phyloP scores from a whole-genome alignment of 2,797 vertebrate species.

The Poeciliopsis gracilis region DNA sequence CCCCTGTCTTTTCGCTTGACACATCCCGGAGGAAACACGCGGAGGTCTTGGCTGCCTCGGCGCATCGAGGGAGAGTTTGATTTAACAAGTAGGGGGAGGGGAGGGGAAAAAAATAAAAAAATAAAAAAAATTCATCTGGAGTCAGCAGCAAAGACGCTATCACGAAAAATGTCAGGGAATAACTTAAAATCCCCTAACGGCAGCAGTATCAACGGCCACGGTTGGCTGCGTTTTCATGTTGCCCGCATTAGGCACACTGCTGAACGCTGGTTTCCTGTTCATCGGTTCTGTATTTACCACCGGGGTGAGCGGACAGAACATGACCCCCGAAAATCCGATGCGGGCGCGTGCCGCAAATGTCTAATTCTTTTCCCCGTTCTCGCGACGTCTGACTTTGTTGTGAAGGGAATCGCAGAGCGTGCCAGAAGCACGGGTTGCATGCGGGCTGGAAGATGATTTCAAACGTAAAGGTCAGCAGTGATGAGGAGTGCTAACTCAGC shows the following conservation, averaged over 20 bases:
- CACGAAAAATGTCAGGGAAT: constrained; percentile 65
- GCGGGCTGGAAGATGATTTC: constrained; percentile 26
- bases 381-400: background rate
- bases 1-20: constrained; percentile 69
- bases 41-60: constrained; percentile 59
- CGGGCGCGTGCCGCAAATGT: constrained; percentile 21
- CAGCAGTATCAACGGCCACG: constrained; percentile 59
- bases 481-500: constrained; percentile 12
- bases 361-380: constrained; percentile 23
- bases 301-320: constrained; percentile 26
- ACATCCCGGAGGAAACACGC: constrained; percentile 72
- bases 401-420: constrained; percentile 22
- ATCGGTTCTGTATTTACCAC: constrained; percentile 39
- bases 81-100: constrained; percentile 50
- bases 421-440: constrained; percentile 6
- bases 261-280: constrained; percentile 53
- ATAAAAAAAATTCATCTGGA: constrained; percentile 35
- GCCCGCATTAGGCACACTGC: constrained; percentile 49
- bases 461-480: constrained; percentile 34
- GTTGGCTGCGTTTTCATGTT: constrained; percentile 63
- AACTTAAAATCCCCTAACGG: constrained; percentile 65
- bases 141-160: constrained; percentile 52
- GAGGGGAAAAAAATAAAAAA: background rate
- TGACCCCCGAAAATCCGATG: constrained; percentile 15
- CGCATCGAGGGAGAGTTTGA: constrained; percentile 57